These are phyloP conservation scores for Carcharodon carcharias DNA, from an alignment of 2,797 vertebrate genomes.

Conservation along the genomic window DNA sequence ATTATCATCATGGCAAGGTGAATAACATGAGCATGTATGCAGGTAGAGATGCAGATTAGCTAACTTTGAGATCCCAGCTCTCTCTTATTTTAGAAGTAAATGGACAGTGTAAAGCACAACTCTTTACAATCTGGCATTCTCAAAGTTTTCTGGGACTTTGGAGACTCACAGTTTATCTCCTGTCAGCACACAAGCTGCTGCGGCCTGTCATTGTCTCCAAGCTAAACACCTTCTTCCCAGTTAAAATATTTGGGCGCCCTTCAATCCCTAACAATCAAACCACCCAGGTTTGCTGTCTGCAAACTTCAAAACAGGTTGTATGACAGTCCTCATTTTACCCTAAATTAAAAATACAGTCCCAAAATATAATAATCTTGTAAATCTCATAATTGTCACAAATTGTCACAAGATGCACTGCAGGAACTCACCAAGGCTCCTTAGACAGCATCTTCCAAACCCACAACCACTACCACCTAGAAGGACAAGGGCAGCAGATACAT, in stretches of 20 bases:
- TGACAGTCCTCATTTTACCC: too few relatives aligned
- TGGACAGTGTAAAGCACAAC: neutral
- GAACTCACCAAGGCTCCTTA: too few relatives aligned
- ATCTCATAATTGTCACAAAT: too few relatives aligned
- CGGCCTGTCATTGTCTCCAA: neutral
- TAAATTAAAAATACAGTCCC: too few relatives aligned
- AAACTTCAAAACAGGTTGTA: too few relatives aligned
- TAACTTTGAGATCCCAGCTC: neutral
- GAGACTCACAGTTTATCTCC: neutral
- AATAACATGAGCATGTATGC: neutral
- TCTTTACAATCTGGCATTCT: neutral
- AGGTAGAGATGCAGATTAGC: neutral
- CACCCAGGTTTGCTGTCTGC: too few relatives aligned
- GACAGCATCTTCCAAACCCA: too few relatives aligned
- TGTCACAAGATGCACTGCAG: too few relatives aligned
- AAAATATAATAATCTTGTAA: too few relatives aligned
- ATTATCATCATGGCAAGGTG: neutral
- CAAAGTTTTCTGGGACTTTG: neutral
- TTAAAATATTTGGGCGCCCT: neutral
- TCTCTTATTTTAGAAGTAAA: neutral
- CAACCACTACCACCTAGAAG: too few relatives aligned
- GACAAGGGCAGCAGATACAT: too few relatives aligned
- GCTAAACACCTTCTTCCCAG: neutral
- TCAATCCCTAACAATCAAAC: too few relatives aligned
- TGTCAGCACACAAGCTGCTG: neutral